Conservation (phyloP, 2,888 invertebrate genomes). For the Diarsia rubi region DNA sequence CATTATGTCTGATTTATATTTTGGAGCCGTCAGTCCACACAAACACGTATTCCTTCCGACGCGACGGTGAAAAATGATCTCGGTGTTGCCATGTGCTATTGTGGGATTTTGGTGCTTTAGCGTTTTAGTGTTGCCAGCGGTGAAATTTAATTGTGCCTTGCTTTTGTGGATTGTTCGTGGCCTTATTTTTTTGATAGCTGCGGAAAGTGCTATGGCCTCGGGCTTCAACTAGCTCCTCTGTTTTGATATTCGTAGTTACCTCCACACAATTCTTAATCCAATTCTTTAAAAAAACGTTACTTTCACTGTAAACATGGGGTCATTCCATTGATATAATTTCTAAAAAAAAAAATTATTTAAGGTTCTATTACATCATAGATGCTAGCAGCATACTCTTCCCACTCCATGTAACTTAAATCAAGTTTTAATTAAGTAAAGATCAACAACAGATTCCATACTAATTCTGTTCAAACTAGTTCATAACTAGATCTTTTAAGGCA, state of each 20-base stretch:
- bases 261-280: background rate
- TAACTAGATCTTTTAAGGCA: conserved; percentile 39
- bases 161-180: conserved; percentile 44
- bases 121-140: conserved; percentile 56
- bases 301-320: background rate
- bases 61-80: conserved; percentile 81
- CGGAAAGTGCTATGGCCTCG: conserved; percentile 3
- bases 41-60: conserved; percentile 72
- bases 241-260: background rate
- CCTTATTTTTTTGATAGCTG: conserved; percentile 31
- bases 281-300: background rate
- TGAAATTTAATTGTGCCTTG: conserved; percentile 60
- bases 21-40: conserved; percentile 77
- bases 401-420: conserved; percentile 27
- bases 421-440: conserved; percentile 52
- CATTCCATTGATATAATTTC: background rate
- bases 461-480: conserved; percentile 46
- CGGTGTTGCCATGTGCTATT: conserved; percentile 66
- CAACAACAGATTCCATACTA: conserved; percentile 34
- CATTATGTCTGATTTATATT: conserved; percentile 79
- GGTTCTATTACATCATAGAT: background rate
- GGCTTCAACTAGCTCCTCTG: background rate
- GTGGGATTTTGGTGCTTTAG: conserved; percentile 53
- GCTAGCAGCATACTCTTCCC: conserved; percentile 10
- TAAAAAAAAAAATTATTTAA: no score